A percentile compares a stretch with the other conserved stretches of the same genome.
These are phyloP conservation scores for Caenorhabditis wallacei DNA, from an alignment of 2,888 invertebrate species.

Conservation along the genomic window DNA sequence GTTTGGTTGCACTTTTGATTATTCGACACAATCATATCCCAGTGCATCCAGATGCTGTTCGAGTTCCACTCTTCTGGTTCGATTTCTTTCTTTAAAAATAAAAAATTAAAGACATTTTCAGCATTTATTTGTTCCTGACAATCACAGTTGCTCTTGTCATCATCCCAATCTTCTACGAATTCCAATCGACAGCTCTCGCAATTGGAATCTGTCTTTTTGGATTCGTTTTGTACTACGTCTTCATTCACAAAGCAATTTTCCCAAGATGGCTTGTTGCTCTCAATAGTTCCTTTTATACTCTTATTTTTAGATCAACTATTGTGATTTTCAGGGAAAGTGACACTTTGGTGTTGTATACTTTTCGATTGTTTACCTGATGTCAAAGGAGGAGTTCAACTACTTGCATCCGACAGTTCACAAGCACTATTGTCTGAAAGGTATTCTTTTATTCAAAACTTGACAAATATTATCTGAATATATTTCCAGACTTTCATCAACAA, in stretches of 20 bases:
- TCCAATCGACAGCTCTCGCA: conserved; percentile 79
- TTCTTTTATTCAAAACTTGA: neutral
- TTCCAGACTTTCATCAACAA: conserved; percentile 63
- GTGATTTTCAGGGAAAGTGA: conserved; percentile 71
- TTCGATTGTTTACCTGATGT: conserved; percentile 81
- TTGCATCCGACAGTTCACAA: conserved; percentile 79
- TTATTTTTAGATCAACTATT: neutral
- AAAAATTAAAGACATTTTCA: conserved; percentile 20
- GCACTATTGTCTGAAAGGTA: conserved; percentile 73
- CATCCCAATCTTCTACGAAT: conserved; percentile 81
- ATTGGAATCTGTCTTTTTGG: conserved; percentile 78
- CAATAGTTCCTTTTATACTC: conserved; percentile 69
- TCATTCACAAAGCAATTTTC: conserved; percentile 74
- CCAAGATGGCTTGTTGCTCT: conserved; percentile 70
- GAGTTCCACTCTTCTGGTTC: conserved; percentile 78
- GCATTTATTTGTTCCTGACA: conserved; percentile 74
- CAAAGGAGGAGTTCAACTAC: conserved; percentile 70
- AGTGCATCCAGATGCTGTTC: conserved; percentile 82
- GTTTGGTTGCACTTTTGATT: conserved; percentile 77
- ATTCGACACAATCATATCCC: conserved; percentile 80
- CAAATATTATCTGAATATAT: neutral
- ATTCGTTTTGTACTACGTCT: conserved; percentile 79
- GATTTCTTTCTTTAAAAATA: neutral
- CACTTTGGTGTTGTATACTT: conserved; percentile 75
- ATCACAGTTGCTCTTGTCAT: conserved; percentile 81